Percentiles rank a stretch among this genome's conserved stretches.
These are phyloP conservation scores for Myzus persicae DNA, from an alignment of 1,140 invertebrate species.

Conservation along the genomic window DNA sequence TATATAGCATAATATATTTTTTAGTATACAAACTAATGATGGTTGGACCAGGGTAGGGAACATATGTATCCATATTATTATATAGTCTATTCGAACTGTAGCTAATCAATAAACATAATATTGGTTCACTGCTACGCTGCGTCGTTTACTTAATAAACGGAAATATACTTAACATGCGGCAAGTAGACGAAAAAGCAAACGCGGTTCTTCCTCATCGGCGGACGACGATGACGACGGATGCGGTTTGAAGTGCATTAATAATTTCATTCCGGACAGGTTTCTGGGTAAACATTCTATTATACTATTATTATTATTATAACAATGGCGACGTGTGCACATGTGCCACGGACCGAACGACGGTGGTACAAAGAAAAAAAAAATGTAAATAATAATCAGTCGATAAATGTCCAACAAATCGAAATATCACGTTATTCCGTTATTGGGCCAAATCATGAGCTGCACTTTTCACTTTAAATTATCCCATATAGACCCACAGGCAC, in stretches of 20 bases:
- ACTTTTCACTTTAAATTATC: not conserved
- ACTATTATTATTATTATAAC: not conserved
- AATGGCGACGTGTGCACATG: not conserved
- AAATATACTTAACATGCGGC: not conserved
- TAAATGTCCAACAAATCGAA: conserved; percentile 8
- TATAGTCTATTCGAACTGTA: not conserved
- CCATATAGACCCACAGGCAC: not conserved
- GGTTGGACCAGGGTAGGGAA: not conserved
- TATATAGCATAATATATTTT: not conserved
- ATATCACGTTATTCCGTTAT: conserved; percentile 38
- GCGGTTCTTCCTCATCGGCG: not conserved
- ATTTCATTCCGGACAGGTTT: conserved; percentile 16
- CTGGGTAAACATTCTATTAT: not conserved
- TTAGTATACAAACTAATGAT: not conserved
- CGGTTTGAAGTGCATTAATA: conserved; percentile 10
- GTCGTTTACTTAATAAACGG: not conserved
- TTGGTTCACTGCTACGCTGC: not conserved
- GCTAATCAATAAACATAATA: conserved; percentile 11
- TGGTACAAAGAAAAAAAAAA: not conserved
- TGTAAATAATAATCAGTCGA: conserved; percentile 1
- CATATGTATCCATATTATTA: not conserved
- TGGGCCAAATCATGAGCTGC: conserved; percentile 21
- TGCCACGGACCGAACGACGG: not conserved
- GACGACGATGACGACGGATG: not conserved
- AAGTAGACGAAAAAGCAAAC: not conserved